A percentile compares a stretch with the other conserved stretches of the same genome.
phyloP scores from a whole-genome alignment of 2,888 invertebrate genomes.

The Azorinus chamasolen region DNA sequence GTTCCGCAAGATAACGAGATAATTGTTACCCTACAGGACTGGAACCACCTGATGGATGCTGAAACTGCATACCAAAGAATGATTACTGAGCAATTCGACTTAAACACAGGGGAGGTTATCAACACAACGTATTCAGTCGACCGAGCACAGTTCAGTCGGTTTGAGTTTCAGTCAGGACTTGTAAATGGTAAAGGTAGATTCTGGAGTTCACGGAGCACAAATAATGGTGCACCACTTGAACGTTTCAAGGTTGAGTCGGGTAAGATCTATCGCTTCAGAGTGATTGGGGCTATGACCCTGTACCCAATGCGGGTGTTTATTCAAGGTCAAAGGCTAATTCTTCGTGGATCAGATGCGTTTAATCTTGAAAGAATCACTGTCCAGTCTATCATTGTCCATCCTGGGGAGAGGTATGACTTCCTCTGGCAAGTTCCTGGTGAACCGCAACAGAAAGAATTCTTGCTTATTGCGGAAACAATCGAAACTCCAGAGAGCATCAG shows the following conservation, averaged over 20 bases:
- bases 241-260: slow-evolving; percentile 50
- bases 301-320: slow-evolving; percentile 37
- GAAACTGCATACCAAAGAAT: slow-evolving; percentile 53
- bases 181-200: slow-evolving; percentile 75
- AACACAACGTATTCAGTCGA: slow-evolving; percentile 47
- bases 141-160: slow-evolving; percentile 42
- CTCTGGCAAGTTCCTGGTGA: slow-evolving; percentile 26
- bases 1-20: slow-evolving; percentile 21
- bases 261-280: slow-evolving; percentile 22
- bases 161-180: slow-evolving; percentile 61
- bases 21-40: slow-evolving; percentile 68
- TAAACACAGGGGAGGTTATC: slow-evolving; percentile 13
- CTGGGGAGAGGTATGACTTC: slow-evolving; percentile 74
- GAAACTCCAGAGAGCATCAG: slow-evolving; percentile 48
- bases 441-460: slow-evolving; percentile 49
- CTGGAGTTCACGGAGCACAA: slow-evolving; percentile 33
- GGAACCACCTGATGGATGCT: slow-evolving; percentile 71
- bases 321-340: slow-evolving; percentile 20
- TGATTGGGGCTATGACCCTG: slow-evolving; percentile 36
- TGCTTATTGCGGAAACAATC: slow-evolving; percentile 68
- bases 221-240: slow-evolving; percentile 62
- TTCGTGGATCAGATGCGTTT: slow-evolving; percentile 64
- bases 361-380: slow-evolving; percentile 56
- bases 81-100: slow-evolving; percentile 56
- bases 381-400: slow-evolving; percentile 63